phyloP scores from a whole-genome alignment of 1,140 invertebrate genomes.

The Copidosoma floridanum region DNA sequence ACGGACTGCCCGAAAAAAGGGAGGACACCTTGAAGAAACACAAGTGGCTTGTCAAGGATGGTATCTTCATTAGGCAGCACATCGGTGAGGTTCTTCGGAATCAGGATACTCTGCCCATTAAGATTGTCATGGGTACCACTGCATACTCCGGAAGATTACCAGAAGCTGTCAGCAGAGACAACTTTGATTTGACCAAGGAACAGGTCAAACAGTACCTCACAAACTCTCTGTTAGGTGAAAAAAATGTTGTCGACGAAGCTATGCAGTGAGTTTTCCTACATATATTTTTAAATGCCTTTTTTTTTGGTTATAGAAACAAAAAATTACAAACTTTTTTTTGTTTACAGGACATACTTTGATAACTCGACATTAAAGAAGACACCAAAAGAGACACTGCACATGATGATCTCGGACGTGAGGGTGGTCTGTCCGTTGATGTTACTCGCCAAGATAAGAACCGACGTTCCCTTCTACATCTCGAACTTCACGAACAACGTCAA shows the following conservation, averaged over 20 bases:
- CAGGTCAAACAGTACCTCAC: conserved; percentile 64
- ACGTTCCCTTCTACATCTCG: conserved; percentile 72
- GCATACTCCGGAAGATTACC: conserved; percentile 67
- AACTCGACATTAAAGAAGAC: no score
- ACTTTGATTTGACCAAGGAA: conserved; percentile 63
- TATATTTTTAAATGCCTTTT: neutral
- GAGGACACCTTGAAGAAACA: conserved; percentile 61
- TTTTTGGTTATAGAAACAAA: no score
- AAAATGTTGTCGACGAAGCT: neutral
- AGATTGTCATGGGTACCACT: conserved; percentile 71
- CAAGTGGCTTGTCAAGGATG: conserved; percentile 75
- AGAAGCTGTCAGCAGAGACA: conserved; percentile 58
- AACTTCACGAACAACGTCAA: conserved; percentile 61
- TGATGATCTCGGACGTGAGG: conserved; percentile 76
- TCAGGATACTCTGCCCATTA: conserved; percentile 52
- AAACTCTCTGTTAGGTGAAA: conserved; percentile 62
- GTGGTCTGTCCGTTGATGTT: conserved; percentile 74
- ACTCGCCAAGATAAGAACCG: conserved; percentile 61
- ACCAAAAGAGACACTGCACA: conserved; percentile 65
- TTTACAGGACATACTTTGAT: no score
- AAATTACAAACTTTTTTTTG: no score
- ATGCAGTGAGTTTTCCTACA: conserved; percentile 9
- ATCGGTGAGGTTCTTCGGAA: conserved; percentile 61
- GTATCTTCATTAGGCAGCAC: conserved; percentile 64
- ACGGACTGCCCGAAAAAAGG: conserved; percentile 60